phyloP scores from a whole-genome alignment of 2,888 invertebrate genomes.

The Drosophila borborema region DNA sequence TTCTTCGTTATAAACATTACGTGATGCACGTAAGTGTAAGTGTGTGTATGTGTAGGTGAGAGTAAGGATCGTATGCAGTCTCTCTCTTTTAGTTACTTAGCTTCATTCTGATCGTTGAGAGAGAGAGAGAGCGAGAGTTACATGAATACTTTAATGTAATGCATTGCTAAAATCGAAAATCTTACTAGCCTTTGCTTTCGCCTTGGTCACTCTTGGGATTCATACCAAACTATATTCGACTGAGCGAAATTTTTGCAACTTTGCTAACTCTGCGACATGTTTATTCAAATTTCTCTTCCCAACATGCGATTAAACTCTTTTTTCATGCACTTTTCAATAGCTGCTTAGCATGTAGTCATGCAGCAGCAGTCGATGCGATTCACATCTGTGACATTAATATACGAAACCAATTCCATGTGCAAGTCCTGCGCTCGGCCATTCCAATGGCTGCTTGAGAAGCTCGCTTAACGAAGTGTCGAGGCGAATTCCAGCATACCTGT shows the following conservation, averaged over 20 bases:
- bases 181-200: too few relatives aligned
- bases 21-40: too few relatives aligned
- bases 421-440: not conserved
- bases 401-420: constrained; percentile 2
- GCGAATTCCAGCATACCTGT: constrained; percentile 23
- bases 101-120: too few relatives aligned
- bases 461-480: constrained; percentile 6
- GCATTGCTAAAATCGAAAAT: too few relatives aligned
- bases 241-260: not conserved
- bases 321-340: not conserved
- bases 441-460: constrained; percentile 10
- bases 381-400: not conserved
- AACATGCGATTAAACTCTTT: not conserved
- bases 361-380: not conserved
- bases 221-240: not conserved
- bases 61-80: too few relatives aligned
- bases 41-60: too few relatives aligned
- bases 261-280: not conserved
- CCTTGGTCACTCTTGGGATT: not conserved
- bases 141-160: too few relatives aligned
- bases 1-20: too few relatives aligned
- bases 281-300: not conserved
- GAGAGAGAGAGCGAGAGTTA: too few relatives aligned
- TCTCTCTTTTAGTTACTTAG: too few relatives aligned
- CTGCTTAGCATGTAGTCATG: not conserved